These are phyloP conservation scores for Chlorops oryzae DNA, from an alignment of 1,140 invertebrate species.

Conservation along the genomic window DNA sequence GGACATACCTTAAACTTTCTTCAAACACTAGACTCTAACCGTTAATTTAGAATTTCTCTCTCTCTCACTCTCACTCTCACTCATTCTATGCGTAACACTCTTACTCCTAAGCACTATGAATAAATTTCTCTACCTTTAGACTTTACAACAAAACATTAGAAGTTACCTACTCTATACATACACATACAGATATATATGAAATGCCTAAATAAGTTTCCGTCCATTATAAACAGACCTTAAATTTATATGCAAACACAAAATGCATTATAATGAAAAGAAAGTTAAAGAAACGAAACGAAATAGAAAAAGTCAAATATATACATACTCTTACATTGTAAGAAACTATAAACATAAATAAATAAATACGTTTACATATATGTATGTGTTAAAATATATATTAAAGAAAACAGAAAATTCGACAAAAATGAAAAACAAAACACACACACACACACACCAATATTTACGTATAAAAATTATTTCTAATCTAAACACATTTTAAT, in stretches of 20 bases:
- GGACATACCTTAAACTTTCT: too few relatives aligned
- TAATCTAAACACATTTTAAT: conserved; percentile 12
- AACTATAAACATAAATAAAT: conserved; percentile 10
- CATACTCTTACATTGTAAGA: conserved; percentile 1
- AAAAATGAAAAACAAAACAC: conserved; percentile 6
- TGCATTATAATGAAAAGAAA: background rate
- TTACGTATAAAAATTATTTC: conserved; percentile 4
- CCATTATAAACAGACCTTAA: conserved; percentile 49
- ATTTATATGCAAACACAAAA: conserved; percentile 30
- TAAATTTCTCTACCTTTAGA: too few relatives aligned
- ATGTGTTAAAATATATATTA: conserved; percentile 4
- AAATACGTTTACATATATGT: background rate
- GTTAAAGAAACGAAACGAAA: conserved; percentile 6
- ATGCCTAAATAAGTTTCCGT: conserved; percentile 48
- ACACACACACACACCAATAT: conserved; percentile 5
- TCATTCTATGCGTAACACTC: conserved; percentile 13
- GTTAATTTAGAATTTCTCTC: too few relatives aligned
- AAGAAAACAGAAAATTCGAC: conserved; percentile 4
- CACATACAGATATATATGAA: too few relatives aligned
- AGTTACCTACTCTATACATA: too few relatives aligned
- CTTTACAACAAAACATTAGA: too few relatives aligned
- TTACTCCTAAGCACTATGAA: conserved; percentile 10
- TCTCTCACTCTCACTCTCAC: conserved; percentile 14
- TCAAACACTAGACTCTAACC: too few relatives aligned
- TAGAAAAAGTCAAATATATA: background rate